Evolutionary conservation across 37 sponge, comb jelly and placozoan species (phyloP), one percentile per base, ranked within the genome.

Genomic region (Theonella swinhoei): DNA sequence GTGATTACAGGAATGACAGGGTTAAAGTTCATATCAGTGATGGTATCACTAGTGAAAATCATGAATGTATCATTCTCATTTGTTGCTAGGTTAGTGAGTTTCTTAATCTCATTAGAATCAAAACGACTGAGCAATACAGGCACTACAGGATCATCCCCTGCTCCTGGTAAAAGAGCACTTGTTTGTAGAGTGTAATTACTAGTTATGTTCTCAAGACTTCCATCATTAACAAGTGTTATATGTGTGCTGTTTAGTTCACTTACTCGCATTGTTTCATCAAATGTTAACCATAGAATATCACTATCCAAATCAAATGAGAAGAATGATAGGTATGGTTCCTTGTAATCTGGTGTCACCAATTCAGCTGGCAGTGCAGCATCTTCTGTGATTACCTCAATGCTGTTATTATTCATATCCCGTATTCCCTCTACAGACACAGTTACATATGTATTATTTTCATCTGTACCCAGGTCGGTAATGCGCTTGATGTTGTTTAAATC

Each of bases 401-500:
- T 34, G 62, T 96, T 96, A n/a, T 72, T 36, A 73, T 91, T 93
- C 89, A 96, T 93, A 60, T 96, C 97, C 1, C 62, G 17, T 31
- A 96, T 79, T 34, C 76, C 80, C 3, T 2, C 28, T 26, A 70
- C 39, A 22, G 38, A 41, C 11, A 90, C 59, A 2, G 92, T 26
- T 3, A 93, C 2, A 47, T 62, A 93, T 9, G 97, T 93, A 68
- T 83, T 65, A n/a, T 82, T 62, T 22, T 47, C 31, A 39, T 70
- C 67, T 38, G 89, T 91, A 42, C 87, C 97, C 39, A 96, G 74
- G 35, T 79, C 69, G 0, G 42, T 25, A 11, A 93, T 85, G 63
- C 97, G 68, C 81, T 95, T 95, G 81, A 95, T 82, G 60, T 91
- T 90, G 81, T 96, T 89, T 42, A 91, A 62, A 68, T 96, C 94